phyloP scores from a whole-genome alignment of 2,113 vertebrate genomes.

The Gallinago paraguaiae region DNA sequence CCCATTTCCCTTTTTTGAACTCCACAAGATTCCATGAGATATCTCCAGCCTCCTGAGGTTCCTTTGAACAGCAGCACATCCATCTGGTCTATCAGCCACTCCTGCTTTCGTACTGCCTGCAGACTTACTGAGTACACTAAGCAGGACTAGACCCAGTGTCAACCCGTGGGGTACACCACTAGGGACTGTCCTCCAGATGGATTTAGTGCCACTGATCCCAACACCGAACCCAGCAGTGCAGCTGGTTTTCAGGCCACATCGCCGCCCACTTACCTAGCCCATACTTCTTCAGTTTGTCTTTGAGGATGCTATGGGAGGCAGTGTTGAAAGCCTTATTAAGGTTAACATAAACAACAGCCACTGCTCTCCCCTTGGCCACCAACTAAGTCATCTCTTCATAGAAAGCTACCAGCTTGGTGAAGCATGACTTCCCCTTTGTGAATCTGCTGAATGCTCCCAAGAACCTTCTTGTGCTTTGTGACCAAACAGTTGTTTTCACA shows the following conservation, averaged over 20 bases:
- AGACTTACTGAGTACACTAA: not conserved
- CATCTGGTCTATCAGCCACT: not conserved
- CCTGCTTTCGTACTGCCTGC: not conserved
- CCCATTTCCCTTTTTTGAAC: not conserved
- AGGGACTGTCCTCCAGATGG: not conserved
- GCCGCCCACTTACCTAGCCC: not conserved
- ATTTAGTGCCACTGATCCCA: not conserved
- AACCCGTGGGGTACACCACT: accelerated
- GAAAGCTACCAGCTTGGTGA: not conserved
- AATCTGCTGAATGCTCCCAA: not conserved
- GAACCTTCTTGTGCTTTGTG: not conserved
- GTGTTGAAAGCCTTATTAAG: not conserved
- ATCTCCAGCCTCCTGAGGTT: accelerated
- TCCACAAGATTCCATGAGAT: not conserved
- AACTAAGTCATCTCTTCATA: not conserved
- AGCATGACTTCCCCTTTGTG: not conserved
- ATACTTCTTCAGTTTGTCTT: not conserved
- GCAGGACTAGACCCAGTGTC: not conserved
- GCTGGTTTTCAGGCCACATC: not conserved
- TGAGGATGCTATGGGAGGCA: not conserved
- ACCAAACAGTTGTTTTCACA: not conserved
- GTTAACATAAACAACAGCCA: not conserved
- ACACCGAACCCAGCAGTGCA: not conserved
- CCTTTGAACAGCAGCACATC: not conserved
- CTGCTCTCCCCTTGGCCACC: not conserved